Evolutionary conservation across 1,140 invertebrate species (phyloP).

Genomic region (Thalassaphorura encarpata): DNA sequence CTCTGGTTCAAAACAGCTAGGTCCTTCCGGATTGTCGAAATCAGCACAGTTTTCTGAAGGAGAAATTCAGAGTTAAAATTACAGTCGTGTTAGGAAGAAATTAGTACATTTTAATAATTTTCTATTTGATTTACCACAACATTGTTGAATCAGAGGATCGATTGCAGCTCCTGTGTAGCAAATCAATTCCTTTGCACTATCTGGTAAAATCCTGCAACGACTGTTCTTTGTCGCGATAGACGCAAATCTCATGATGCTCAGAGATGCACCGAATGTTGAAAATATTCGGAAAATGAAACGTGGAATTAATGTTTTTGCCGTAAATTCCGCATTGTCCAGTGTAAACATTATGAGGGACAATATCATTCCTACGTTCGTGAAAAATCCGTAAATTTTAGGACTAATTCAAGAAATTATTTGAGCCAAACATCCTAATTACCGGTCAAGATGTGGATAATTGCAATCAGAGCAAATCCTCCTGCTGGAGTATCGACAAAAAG

Average conservation of each 20-base stretch:
- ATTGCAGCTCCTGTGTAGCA: conserved; percentile 12
- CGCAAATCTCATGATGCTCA: conserved; percentile 13
- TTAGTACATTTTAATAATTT: neutral
- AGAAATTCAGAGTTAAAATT: too few relatives aligned
- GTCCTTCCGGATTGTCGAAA: neutral
- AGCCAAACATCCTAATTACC: conserved; percentile 7
- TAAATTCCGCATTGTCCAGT: conserved; percentile 11
- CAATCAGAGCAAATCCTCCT: conserved; percentile 21
- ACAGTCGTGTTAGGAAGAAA: neutral
- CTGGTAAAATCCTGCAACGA: conserved; percentile 19
- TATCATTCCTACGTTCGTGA: conserved; percentile 19
- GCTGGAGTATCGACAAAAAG: conserved; percentile 7
- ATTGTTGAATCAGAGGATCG: conserved; percentile 10
- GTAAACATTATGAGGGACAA: conserved; percentile 15
- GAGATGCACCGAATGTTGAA: conserved; percentile 26
- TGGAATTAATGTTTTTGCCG: neutral
- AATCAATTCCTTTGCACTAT: conserved; percentile 9
- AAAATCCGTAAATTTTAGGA: neutral
- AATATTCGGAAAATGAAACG: conserved; percentile 20
- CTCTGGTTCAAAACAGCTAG: neutral
- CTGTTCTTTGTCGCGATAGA: conserved; percentile 14
- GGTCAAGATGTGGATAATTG: conserved; percentile 17
- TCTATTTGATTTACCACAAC: conserved; percentile 22
- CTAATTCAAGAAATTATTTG: neutral
- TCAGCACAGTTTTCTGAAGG: neutral